phyloP scores from a whole-genome alignment of 2,888 invertebrate genomes.

The Bedellia somnulentella region DNA sequence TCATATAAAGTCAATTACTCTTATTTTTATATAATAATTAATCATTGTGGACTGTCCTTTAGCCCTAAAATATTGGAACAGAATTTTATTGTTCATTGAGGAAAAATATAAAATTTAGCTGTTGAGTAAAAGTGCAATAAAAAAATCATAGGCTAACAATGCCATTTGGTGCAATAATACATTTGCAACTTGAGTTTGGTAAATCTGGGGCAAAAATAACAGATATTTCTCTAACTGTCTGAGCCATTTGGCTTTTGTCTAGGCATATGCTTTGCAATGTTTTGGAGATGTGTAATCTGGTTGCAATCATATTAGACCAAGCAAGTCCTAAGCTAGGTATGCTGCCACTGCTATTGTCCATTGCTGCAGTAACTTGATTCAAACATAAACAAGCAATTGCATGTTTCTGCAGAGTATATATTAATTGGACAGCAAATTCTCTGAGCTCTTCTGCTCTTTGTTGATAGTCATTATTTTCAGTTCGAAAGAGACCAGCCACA shows the following conservation, averaged over 20 bases:
- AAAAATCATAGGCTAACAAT: too few species aligned
- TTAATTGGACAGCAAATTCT: constrained; percentile 30
- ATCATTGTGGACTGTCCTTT: too few species aligned
- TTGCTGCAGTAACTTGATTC: constrained; percentile 43
- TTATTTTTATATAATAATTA: too few species aligned
- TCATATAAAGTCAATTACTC: too few species aligned
- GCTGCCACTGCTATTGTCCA: constrained; percentile 18
- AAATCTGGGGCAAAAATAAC: constrained; percentile 34
- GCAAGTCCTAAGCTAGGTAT: constrained; percentile 42
- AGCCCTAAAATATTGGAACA: too few species aligned
- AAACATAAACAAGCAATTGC: constrained; percentile 38
- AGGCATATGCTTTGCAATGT: constrained; percentile 6
- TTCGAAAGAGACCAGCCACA: constrained; percentile 45
- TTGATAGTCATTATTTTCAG: constrained; percentile 36
- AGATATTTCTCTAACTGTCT: constrained; percentile 21
- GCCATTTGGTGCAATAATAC: too few species aligned
- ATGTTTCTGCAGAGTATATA: constrained; percentile 25
- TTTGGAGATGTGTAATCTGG: constrained; percentile 22
- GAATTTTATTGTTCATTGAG: too few species aligned
- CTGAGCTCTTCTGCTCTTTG: constrained; percentile 45
- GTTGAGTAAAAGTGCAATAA: too few species aligned
- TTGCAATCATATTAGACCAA: constrained; percentile 49
- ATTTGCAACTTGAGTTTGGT: constrained; percentile 19
- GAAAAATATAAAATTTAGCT: constrained; percentile 22
- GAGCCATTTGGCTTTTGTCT: constrained; percentile 10